Conservation (phyloP, 2,113 vertebrate genomes). For the zebrafish (Danio rerio) region DNA sequence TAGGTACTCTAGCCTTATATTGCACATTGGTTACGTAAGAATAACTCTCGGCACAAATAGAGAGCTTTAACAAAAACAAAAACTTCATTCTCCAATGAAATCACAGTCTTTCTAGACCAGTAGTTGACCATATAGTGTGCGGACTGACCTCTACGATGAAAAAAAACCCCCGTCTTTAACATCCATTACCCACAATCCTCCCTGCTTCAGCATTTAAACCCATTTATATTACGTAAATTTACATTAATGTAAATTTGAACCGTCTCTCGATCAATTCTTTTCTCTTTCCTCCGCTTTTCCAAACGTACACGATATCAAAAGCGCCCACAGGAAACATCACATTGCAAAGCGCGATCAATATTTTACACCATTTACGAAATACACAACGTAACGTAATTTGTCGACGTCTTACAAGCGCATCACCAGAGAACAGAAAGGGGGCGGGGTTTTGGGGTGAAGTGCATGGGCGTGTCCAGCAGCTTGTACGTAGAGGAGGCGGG, state of each 20-base stretch:
- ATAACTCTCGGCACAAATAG: constrained; percentile 33
- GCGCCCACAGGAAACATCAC: constrained; percentile 48
- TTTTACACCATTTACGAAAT: constrained; percentile 47
- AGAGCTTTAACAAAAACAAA: constrained; percentile 43
- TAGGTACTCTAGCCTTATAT: constrained; percentile 66
- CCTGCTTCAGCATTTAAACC: background rate
- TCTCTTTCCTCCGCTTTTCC: constrained; percentile 2
- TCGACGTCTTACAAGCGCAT: constrained; percentile 57
- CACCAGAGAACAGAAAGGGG: constrained; percentile 9
- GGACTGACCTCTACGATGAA: constrained; percentile 32
- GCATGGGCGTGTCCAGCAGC: constrained; percentile 42
- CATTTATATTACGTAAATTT: too few relatives aligned
- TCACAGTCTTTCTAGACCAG: constrained; percentile 58
- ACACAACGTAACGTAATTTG: constrained; percentile 48
- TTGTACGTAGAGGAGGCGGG: constrained; percentile 21
- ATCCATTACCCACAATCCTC: constrained; percentile 52
- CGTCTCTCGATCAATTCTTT: background rate
- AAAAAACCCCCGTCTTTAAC: background rate
- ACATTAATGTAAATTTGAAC: too few relatives aligned
- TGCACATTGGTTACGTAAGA: constrained; percentile 65
- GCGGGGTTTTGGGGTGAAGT: constrained; percentile 22
- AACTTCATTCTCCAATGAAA: constrained; percentile 50
- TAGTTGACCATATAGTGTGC: constrained; percentile 48
- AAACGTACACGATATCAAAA: constrained; percentile 47
- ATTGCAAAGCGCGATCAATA: constrained; percentile 41